A percentile compares a stretch with the other conserved stretches of the same genome.
Evolutionary conservation across 2,888 invertebrate genomes (phyloP).

Genomic region (Crematogaster levior): DNA sequence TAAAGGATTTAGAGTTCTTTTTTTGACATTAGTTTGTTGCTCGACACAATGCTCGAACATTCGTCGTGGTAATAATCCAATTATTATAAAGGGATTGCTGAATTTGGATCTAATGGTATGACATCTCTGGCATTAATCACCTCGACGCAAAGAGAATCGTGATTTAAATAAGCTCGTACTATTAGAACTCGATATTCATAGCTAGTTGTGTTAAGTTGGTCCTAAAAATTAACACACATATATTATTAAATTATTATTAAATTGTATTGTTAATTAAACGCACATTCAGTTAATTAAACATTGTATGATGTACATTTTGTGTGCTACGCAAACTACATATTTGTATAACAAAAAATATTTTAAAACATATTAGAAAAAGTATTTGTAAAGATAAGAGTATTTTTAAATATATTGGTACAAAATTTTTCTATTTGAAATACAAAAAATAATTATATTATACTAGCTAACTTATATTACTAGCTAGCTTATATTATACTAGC

Average conservation of each 20-base stretch:
- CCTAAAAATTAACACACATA: slow-evolving; percentile 82
- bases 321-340: no score
- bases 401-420: no score
- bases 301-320: no score
- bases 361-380: no score
- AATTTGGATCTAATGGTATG: slow-evolving; percentile 97
- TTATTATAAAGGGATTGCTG: slow-evolving; percentile 98
- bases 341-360: no score
- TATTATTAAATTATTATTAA: neutral
- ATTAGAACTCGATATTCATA: slow-evolving; percentile 94
- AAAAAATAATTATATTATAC: no score
- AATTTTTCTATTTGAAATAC: no score
- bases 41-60: slow-evolving; percentile 94
- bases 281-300: no score
- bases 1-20: slow-evolving; percentile 97
- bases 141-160: slow-evolving; percentile 97
- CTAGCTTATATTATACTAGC: no score
- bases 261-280: no score
- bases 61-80: slow-evolving; percentile 95
- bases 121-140: slow-evolving; percentile 93
- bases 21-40: slow-evolving; percentile 97
- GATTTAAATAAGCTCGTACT: slow-evolving; percentile 95
- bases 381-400: no score
- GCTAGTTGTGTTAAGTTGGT: slow-evolving; percentile 89
- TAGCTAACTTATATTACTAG: no score